Percentiles rank a stretch among this genome's conserved stretches.
Conservation (phyloP, 2,113 vertebrate species). For the Macquaria australasica region DNA sequence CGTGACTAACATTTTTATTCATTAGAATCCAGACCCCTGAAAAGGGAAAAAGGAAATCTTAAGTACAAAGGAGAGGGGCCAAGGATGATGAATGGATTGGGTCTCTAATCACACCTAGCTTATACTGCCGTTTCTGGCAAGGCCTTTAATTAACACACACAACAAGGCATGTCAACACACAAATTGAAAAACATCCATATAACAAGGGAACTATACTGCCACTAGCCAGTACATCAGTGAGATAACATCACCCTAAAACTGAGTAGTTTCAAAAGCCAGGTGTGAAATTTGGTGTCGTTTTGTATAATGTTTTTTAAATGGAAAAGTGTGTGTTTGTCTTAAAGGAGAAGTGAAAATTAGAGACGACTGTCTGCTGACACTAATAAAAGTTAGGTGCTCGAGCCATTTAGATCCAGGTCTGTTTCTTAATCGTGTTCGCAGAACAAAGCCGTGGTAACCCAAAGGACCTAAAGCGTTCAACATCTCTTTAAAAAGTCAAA, state of each 20-base stretch:
- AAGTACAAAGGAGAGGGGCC: slow-evolving; percentile 20
- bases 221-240: not conserved
- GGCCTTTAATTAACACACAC: slow-evolving; percentile 51
- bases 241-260: not conserved
- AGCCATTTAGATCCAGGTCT: not conserved
- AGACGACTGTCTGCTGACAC: not conserved
- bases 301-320: not conserved
- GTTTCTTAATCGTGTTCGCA: not conserved
- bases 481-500: not conserved
- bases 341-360: no score
- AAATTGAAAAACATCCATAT: slow-evolving; percentile 18
- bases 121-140: slow-evolving; percentile 7
- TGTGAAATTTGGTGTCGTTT: not conserved
- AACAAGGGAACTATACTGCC: not conserved
- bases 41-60: slow-evolving; percentile 32
- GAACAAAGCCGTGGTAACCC: not conserved
- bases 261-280: not conserved
- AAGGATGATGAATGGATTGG: slow-evolving; percentile 35
- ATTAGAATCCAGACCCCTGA: slow-evolving; percentile 21
- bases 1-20: slow-evolving; percentile 17
- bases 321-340: not conserved
- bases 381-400: no score
- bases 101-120: slow-evolving; percentile 44
- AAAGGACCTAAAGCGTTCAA: not conserved
- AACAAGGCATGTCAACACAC: slow-evolving; percentile 25